Evolutionary conservation across 2,797 vertebrate genomes (phyloP), one percentile per base, ranked within the genome.

Genomic region (Hydrophis major): DNA sequence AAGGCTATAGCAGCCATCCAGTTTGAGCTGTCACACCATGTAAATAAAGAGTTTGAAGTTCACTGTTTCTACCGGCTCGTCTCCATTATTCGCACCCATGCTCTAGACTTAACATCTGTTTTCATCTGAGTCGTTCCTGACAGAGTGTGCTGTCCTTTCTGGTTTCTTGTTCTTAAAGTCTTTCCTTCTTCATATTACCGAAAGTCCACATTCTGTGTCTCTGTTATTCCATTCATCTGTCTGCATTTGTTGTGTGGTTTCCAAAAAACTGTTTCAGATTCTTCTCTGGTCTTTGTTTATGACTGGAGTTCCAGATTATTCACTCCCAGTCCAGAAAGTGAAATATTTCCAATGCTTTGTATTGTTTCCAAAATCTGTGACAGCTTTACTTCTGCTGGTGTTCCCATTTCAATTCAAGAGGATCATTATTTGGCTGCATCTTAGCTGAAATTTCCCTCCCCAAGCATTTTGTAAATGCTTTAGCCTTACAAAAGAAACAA

Each of bases 291-390:
- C 74, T 16, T 50, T 28, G 47, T 89, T 74, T 61, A 50, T 47
- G 78, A 53, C 69, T 63, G 69, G 14, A 55, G 92, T 89, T 92
- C 87, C 56, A 89, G n/a, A 28, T 57, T 83, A 37, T 32, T 89
- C 57, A 89, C 83, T 92, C 61, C 88, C 63, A 63, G 32, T 32
- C 86, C 86, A 63, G 86, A 92, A 92, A 28, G 59, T 63, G 57
- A 86, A 90, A 90, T 53, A 63, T 66, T 53, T 89, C 60, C 88
- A 66, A 32, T 63, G n/a, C 55, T 86, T 92, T 55, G 78, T 50
- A 90, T 86, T 86, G 10, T 86, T 90, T 86, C 74, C 59, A 92
- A 89, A 83, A 92, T 61, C 59, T 90, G 32, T 86, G 42, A 32
- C 63, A 86, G 63, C 50, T 66, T 32, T 56, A 50, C 60, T 92